phyloP scores from a whole-genome alignment of 92 coral and sea anemone species.

The Plumapathes pennacea region DNA sequence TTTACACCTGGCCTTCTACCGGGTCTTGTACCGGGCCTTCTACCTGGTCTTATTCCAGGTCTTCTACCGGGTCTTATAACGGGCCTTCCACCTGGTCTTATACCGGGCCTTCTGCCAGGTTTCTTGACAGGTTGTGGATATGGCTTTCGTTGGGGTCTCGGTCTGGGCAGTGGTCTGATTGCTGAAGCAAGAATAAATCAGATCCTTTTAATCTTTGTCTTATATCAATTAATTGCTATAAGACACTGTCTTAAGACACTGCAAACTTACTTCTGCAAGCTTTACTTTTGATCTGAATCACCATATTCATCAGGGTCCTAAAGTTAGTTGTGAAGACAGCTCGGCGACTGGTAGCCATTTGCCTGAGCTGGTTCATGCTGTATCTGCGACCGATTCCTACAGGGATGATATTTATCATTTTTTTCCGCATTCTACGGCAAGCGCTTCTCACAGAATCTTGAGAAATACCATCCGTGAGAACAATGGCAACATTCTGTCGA shows the following conservation, averaged over 20 bases:
- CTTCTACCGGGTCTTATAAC: background rate
- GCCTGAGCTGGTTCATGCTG: conserved; percentile 39
- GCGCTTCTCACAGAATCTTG: conserved; percentile 27
- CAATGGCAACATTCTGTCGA: conserved; percentile 54
- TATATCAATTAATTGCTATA: background rate
- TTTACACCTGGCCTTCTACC: too few relatives aligned
- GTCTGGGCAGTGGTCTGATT: too few relatives aligned
- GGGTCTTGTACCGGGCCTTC: too few relatives aligned
- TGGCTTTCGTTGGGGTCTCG: too few relatives aligned
- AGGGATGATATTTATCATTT: conserved; percentile 35
- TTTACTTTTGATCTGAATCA: conserved; percentile 41
- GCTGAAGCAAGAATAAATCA: background rate
- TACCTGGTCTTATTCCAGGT: too few relatives aligned
- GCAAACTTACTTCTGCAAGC: conserved; percentile 59
- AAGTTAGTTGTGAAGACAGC: conserved; percentile 44
- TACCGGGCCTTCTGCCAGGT: too few relatives aligned
- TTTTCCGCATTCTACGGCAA: conserved; percentile 33
- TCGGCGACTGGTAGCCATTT: conserved; percentile 60
- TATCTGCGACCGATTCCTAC: conserved; percentile 46
- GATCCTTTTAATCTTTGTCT: background rate
- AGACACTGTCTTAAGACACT: background rate
- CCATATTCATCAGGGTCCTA: conserved; percentile 45
- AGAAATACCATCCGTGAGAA: conserved; percentile 55
- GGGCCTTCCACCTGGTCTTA: too few relatives aligned
- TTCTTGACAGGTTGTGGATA: too few relatives aligned